Conservation (phyloP, 1,140 invertebrate genomes). For the Drosophila novamexicana region DNA sequence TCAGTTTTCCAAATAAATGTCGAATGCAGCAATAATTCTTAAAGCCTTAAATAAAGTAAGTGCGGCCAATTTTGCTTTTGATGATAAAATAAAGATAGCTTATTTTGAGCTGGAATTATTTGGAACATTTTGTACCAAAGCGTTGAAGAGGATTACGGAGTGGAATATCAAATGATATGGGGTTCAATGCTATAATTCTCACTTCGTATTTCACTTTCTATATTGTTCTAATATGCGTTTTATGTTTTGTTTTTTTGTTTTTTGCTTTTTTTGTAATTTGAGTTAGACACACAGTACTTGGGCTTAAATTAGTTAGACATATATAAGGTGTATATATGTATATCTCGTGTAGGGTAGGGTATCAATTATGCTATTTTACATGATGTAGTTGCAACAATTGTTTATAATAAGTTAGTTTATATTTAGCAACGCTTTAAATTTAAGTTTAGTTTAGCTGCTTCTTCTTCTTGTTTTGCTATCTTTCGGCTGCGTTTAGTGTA, state of each 20-base stretch:
- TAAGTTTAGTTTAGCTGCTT: background rate
- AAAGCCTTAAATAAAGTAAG: too few relatives aligned
- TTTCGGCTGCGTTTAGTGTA: constrained; percentile 1
- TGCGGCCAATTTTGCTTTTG: too few relatives aligned
- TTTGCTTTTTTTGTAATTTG: background rate
- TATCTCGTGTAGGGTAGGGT: constrained; percentile 27
- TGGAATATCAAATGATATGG: background rate
- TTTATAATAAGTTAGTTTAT: constrained; percentile 26
- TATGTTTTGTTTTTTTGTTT: background rate
- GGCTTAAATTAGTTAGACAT: constrained; percentile 36
- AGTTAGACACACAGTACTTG: constrained; percentile 30
- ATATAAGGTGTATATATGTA: constrained; percentile 14
- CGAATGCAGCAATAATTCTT: too few relatives aligned
- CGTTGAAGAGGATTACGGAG: background rate
- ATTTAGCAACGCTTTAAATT: constrained; percentile 24
- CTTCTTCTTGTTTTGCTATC: background rate
- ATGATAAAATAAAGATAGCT: background rate
- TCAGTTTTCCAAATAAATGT: too few relatives aligned
- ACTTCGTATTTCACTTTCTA: background rate
- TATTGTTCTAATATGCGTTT: constrained; percentile 29
- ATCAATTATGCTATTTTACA: constrained; percentile 49
- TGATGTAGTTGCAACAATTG: constrained; percentile 47
- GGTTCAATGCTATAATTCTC: background rate
- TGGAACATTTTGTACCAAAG: too few relatives aligned
- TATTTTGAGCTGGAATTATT: background rate